Evolutionary conservation across 30 jellyfish, hydroid and myxozoan species (phyloP).

Genomic region (Pelagia noctiluca): DNA sequence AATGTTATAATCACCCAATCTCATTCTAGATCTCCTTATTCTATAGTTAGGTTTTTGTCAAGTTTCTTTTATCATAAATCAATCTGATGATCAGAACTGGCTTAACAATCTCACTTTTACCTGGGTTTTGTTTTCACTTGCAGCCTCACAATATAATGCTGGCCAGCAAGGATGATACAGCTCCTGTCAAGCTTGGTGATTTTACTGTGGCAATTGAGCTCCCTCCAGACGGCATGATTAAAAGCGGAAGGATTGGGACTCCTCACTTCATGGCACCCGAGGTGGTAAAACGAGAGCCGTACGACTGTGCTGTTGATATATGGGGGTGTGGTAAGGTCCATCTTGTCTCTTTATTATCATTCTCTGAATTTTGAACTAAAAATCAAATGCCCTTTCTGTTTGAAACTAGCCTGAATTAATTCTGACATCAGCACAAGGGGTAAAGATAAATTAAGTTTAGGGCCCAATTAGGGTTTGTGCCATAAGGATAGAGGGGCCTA

Average conservation of each 20-base stretch:
- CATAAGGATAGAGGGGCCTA: neutral
- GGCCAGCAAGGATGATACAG: constrained; percentile 92
- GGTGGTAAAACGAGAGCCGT: constrained; percentile 84
- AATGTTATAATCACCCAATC: too few relatives aligned
- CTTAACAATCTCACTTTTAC: neutral
- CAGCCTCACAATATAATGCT: constrained; percentile 93
- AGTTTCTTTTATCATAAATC: too few relatives aligned
- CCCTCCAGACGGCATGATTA: constrained; percentile 70
- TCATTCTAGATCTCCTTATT: too few relatives aligned
- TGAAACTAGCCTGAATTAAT: too few relatives aligned
- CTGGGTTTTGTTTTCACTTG: neutral
- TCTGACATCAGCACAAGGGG: too few relatives aligned
- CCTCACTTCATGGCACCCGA: constrained; percentile 99
- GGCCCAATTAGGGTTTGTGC: too few relatives aligned
- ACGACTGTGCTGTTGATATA: constrained; percentile 86
- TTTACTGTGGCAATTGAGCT: constrained; percentile 92
- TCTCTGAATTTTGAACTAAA: too few relatives aligned
- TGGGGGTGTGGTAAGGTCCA: constrained; percentile 99
- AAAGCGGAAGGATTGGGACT: constrained; percentile 90
- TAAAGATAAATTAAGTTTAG: too few relatives aligned
- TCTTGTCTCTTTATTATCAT: too few relatives aligned
- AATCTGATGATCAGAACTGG: neutral
- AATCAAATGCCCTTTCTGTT: too few relatives aligned
- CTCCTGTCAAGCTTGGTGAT: constrained; percentile 95
- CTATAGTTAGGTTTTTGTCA: too few relatives aligned